Evolutionary conservation across 37 sponge, comb jelly and placozoan genomes (phyloP), one percentile per base, ranked within the genome.

Genomic region (Petrosia ficiformis): DNA sequence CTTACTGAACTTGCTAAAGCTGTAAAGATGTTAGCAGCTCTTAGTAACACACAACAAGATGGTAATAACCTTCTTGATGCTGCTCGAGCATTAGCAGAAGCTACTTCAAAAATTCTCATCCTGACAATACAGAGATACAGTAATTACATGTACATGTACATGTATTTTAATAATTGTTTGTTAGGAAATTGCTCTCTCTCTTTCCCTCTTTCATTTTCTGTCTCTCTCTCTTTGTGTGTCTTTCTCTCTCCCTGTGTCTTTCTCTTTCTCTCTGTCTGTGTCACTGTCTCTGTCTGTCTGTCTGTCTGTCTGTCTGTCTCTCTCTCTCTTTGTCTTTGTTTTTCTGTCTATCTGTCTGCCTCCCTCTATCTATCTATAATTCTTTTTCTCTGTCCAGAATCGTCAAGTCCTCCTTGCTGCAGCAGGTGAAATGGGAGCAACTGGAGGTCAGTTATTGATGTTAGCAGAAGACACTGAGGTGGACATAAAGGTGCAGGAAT

Each of bases 1-100:
- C 80, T 98, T 73, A 94, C 90, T 10, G 95, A 94, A 69, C 77
- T 94, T 28, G 90, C 92, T 36, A 98, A 98, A 74, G 90, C 92
- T 40, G 85, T 85, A 11, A 70, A 89, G 2, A 70, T 98, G 81
- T 69, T 98, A 37, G 92, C 92, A 35, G 88, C 95, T 25, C 93
- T 98, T 61, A 76, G 61, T 56, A 43, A 75, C 29, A 67, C 72
- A 40, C 81, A 70, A 14, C 39, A 58, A 26, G 90, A 86, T 34
- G 79, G 90, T 32, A 83, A 89, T 34, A 88, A 92, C 44, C 81
- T 98, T n/a, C 73, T 98, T 71, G 77, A 79, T 69, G 99, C 99
- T 31, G 99, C 99, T 29, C 77, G 88, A 29, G 72, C 84, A 25
- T 79, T 98, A 19, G 93, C 99, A n/a, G 83, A 75, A 37, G 99